phyloP scores from a whole-genome alignment of 1,140 invertebrate genomes.

The Lasioglossum baleicum region DNA sequence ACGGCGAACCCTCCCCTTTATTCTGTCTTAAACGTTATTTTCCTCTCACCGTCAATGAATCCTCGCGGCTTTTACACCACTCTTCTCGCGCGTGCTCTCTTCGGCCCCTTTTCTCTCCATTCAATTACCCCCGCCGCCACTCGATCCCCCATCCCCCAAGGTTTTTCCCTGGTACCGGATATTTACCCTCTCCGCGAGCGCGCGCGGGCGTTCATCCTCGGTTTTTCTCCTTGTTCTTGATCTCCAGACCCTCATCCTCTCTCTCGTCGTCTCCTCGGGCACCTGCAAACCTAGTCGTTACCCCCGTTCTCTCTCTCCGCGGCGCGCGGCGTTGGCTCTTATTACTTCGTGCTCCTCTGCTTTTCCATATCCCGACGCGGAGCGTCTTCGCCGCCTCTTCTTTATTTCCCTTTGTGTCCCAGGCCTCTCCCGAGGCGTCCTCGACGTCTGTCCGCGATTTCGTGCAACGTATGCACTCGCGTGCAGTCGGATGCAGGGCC shows the following conservation, averaged over 20 bases:
- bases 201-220: neutral
- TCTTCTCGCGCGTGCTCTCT: neutral
- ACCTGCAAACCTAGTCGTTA: neutral
- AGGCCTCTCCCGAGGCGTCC: too few relatives aligned
- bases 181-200: neutral
- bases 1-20: neutral
- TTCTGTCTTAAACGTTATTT: constrained; percentile 4
- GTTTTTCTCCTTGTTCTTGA: constrained; percentile 1
- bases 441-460: neutral
- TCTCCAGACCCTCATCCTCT: neutral
- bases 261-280: neutral
- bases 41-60: constrained; percentile 1
- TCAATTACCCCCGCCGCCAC: constrained; percentile 3
- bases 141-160: neutral
- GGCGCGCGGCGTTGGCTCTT: neutral
- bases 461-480: constrained; percentile 18
- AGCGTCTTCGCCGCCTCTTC: neutral
- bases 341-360: neutral
- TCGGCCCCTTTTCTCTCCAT: neutral
- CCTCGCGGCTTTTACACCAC: neutral
- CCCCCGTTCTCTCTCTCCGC: too few relatives aligned
- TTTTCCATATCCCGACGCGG: neutral
- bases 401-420: constrained; percentile 24
- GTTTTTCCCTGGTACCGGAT: neutral
- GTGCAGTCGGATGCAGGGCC: constrained; percentile 43